Evolutionary conservation across 2,888 invertebrate species (phyloP).

Genomic region (Chrysopilus asiliformis): DNA sequence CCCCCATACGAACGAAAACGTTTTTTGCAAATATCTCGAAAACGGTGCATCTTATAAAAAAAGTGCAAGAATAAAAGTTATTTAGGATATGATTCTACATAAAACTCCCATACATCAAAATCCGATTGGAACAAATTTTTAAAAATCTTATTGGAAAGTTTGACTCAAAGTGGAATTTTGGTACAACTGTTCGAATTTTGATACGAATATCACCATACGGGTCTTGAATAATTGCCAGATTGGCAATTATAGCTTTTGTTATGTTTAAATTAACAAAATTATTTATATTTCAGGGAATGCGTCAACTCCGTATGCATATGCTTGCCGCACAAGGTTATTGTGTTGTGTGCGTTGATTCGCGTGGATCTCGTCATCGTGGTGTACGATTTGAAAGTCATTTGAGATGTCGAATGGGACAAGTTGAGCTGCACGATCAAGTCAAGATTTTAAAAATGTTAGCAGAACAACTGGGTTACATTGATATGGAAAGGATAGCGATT

Average conservation of each 20-base stretch:
- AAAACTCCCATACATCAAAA: too few species aligned
- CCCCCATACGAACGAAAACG: too few species aligned
- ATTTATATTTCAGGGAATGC: slow-evolving; percentile 56
- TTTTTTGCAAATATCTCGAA: too few species aligned
- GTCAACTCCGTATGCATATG: slow-evolving; percentile 88
- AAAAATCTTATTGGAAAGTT: too few species aligned
- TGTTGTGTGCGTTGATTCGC: slow-evolving; percentile 87
- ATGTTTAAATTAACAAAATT: not conserved
- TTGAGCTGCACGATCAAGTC: slow-evolving; percentile 89
- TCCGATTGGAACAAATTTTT: too few species aligned
- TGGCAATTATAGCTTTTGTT: not conserved
- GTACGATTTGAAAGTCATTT: slow-evolving; percentile 84
- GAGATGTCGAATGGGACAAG: slow-evolving; percentile 80
- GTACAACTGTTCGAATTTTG: too few species aligned
- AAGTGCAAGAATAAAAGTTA: too few species aligned
- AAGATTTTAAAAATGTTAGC: slow-evolving; percentile 83
- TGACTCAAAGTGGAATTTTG: too few species aligned
- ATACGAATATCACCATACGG: too few species aligned
- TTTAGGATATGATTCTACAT: too few species aligned
- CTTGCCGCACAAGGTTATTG: slow-evolving; percentile 91
- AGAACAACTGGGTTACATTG: slow-evolving; percentile 74
- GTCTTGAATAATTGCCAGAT: not conserved
- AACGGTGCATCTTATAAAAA: too few species aligned
- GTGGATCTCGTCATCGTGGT: slow-evolving; percentile 91
- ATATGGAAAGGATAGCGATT: slow-evolving; percentile 82